A percentile compares a stretch with the other conserved stretches of the same genome.
These are phyloP conservation scores for Allacma fusca DNA, from an alignment of 2,888 invertebrate genomes.

Conservation along the genomic window DNA sequence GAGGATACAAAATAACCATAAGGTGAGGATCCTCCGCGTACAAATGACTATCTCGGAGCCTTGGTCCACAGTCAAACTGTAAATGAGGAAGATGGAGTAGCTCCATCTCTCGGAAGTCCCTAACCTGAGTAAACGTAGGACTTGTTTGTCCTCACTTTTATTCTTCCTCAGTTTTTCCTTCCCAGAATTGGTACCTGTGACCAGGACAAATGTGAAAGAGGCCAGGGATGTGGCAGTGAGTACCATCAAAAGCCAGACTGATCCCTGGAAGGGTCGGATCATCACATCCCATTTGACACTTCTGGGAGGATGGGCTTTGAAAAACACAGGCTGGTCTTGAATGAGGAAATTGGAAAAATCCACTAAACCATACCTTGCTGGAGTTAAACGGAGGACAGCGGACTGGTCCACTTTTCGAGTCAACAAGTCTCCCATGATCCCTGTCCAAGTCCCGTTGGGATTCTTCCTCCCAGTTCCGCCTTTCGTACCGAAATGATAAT, in stretches of 20 bases:
- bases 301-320: background rate
- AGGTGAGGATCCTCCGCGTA: background rate
- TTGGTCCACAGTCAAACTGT: background rate
- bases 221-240: background rate
- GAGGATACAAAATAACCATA: background rate
- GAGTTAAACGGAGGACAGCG: background rate
- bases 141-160: too few species aligned
- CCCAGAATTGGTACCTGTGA: too few species aligned
- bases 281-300: background rate
- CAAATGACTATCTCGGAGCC: background rate
- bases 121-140: background rate
- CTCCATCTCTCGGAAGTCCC: background rate
- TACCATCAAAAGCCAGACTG: background rate
- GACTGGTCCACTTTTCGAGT: background rate
- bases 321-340: constrained; percentile 13
- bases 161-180: too few species aligned
- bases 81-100: background rate
- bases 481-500: background rate
- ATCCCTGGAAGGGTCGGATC: background rate
- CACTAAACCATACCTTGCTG: background rate
- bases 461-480: background rate
- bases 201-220: background rate
- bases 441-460: background rate
- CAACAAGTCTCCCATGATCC: background rate
- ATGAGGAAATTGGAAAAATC: background rate